Conservation (phyloP, 1,140 invertebrate species). For the Scaptomyza montana region DNA sequence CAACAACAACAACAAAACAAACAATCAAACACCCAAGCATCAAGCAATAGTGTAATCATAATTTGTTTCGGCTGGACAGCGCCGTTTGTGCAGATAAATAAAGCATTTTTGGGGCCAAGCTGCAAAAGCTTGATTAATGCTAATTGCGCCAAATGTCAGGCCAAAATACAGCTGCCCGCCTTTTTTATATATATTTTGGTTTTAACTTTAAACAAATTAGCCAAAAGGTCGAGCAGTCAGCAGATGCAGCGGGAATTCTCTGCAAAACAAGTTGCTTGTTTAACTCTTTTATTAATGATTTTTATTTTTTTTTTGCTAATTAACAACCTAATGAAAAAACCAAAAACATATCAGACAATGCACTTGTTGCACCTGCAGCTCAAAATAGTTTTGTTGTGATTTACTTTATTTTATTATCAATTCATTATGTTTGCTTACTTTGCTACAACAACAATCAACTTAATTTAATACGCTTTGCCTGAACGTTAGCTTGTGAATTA, state of each 20-base stretch:
- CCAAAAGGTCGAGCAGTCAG: constrained; percentile 44
- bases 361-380: background rate
- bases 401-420: no score
- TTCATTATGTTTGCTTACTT: no score
- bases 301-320: background rate
- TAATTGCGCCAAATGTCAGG: constrained; percentile 69
- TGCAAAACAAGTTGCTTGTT: background rate
- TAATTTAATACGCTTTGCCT: no score
- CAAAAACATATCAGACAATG: background rate
- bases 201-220: constrained; percentile 60
- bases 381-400: no score
- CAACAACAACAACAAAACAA: background rate
- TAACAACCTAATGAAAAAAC: background rate
- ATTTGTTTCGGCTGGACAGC: constrained; percentile 39
- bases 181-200: constrained; percentile 29
- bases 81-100: constrained; percentile 47
- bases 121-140: constrained; percentile 66
- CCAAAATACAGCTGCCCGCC: constrained; percentile 21
- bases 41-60: constrained; percentile 46
- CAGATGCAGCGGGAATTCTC: constrained; percentile 6
- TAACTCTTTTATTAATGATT: background rate
- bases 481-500: no score
- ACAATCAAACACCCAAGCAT: constrained; percentile 5
- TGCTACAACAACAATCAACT: no score
- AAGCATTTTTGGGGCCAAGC: constrained; percentile 39